These are phyloP conservation scores for Perithous albicinctus DNA, from an alignment of 2,888 invertebrate species.

Conservation along the genomic window DNA sequence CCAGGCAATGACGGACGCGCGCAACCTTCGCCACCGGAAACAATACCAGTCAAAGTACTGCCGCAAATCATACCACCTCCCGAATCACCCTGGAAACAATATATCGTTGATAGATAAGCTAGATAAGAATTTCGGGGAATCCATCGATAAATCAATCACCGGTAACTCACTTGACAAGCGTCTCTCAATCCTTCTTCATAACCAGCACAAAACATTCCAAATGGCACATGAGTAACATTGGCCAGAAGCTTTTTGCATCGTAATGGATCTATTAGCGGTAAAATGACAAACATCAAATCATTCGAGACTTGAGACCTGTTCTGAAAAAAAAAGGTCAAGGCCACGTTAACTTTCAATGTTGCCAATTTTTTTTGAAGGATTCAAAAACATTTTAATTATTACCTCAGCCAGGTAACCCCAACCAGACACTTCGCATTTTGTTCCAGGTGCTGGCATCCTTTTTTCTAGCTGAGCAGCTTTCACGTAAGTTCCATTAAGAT, in stretches of 20 bases:
- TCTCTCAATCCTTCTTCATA: conserved; percentile 77
- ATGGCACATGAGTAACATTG: conserved; percentile 67
- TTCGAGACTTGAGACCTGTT: conserved; percentile 60
- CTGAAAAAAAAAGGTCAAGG: conserved; percentile 55
- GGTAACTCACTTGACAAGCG: conserved; percentile 77
- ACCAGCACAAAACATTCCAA: conserved; percentile 79
- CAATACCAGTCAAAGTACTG: conserved; percentile 75
- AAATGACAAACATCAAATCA: conserved; percentile 76
- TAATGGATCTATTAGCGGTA: conserved; percentile 72
- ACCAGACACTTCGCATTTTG: conserved; percentile 76
- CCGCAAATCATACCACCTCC: conserved; percentile 80
- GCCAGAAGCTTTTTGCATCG: conserved; percentile 72
- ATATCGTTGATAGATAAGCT: not conserved
- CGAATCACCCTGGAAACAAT: conserved; percentile 79
- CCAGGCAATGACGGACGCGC: conserved; percentile 78
- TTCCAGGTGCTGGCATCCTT: conserved; percentile 34
- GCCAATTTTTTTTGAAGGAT: not conserved
- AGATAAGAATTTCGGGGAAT: conserved; percentile 16
- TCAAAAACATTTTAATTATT: conserved; percentile 57
- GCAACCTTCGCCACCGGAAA: conserved; percentile 80
- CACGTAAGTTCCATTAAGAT: conserved; percentile 63
- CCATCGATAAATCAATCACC: not conserved
- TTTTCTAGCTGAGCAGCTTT: conserved; percentile 51
- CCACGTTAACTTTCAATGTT: not conserved
- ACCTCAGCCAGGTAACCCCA: conserved; percentile 78